Base-by-base conservation (phyloP, 2,113 vertebrate genomes). In the Lamprotornis superbus region DNA sequence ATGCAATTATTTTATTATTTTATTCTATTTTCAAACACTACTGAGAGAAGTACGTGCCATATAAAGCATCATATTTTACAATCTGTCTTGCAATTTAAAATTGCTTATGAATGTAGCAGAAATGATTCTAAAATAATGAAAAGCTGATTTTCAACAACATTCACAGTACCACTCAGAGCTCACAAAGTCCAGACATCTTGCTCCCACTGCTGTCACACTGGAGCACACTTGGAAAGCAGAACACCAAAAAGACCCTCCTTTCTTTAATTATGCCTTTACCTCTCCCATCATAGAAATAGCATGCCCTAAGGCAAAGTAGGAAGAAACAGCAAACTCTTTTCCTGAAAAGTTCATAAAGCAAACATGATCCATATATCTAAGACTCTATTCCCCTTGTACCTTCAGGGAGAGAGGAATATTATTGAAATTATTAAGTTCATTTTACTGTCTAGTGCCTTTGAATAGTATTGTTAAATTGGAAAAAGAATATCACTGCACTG, bases 261-360 rank as follows among this genome's bases (percentile, higher is more conserved):
- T 67, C 75, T 90, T 88, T 91, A 92, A 92, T 95, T 93, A 91
- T 68, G 56, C 40, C 24, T 80, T 93, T 76, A 76, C 55, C 40
- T 92, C 65, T 59, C n/a, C 40, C 33, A 20, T 73, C 78, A 76
- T 10, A 76, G 83, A 83, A 78, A 91, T 44, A 85, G 40, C 8
- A 49, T 35, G 18, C 19, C 85, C 69, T 40, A 82, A 80, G 74
- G 91, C 77, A 89, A 77, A 78, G 63, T 1, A 63, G 7, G 22
- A 22, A 87, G 84, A 61, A 86, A 82, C n/a, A 64, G 42, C 63
- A 91, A 94, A 86, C 44, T 71, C 85, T 93, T 93, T 93, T 76
- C 83, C 75, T 69, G 83, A 73, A 78, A 96, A 95, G 75, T 95
- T 95, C 91, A 96, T 94, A 96, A 97, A 94, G 94, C 78, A 91